Evolutionary conservation across 2,797 vertebrate genomes (phyloP).

Genomic region (Phoeniculus purpureus): DNA sequence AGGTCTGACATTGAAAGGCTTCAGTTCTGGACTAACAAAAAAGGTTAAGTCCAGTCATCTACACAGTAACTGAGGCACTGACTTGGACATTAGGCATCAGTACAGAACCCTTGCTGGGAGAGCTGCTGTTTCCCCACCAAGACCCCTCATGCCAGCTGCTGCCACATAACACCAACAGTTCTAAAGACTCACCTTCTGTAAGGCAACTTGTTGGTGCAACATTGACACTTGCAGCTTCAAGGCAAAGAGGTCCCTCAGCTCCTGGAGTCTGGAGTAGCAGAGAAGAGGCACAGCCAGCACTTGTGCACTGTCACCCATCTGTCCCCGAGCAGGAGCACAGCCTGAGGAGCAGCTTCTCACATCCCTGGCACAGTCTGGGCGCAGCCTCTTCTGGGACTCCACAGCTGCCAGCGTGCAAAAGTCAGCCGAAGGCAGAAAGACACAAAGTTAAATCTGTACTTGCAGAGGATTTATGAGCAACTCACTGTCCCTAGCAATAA

Average conservation of each 20-base stretch:
- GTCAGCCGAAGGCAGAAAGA: background rate
- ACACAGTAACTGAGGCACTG: background rate
- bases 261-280: slow-evolving; percentile 70
- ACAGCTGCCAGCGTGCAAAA: background rate
- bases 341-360: background rate
- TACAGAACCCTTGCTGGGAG: background rate
- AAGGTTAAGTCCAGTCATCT: background rate
- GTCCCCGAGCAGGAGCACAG: background rate
- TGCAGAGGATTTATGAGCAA: background rate
- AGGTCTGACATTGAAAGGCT: background rate
- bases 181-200: slow-evolving; percentile 75
- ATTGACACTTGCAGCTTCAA: slow-evolving; percentile 68
- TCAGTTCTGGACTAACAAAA: background rate
- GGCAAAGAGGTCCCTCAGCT: slow-evolving; percentile 73
- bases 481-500: background rate
- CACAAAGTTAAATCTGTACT: background rate
- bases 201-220: slow-evolving; percentile 73
- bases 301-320: background rate
- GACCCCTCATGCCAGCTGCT: background rate
- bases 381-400: background rate
- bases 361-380: background rate
- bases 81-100: background rate
- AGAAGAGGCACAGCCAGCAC: slow-evolving; percentile 50
- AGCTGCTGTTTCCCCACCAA: background rate
- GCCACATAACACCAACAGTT: background rate